Percentiles rank a stretch among this genome's conserved stretches.
Conservation (phyloP, 2,797 vertebrate species). For the Chaetophractus vellerosus region DNA sequence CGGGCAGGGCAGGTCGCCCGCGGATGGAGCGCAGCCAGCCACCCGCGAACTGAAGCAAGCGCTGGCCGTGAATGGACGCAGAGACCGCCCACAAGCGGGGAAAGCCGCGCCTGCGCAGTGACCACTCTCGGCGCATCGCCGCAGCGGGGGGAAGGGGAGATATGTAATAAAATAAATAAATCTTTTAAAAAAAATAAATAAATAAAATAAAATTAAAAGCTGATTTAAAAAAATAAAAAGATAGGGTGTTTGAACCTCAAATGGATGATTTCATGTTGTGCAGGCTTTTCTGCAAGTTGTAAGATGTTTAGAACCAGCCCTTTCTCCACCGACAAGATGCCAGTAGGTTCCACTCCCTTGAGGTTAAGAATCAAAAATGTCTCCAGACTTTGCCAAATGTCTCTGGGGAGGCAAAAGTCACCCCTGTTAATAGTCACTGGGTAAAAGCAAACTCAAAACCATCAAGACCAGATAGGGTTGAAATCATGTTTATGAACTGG, state of each 20-base stretch:
- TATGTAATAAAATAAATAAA: too few relatives aligned
- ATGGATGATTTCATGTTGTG: background rate
- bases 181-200: too few relatives aligned
- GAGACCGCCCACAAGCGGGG: too few relatives aligned
- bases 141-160: too few relatives aligned
- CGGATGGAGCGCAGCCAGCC: too few relatives aligned
- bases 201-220: background rate
- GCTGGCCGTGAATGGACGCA: too few relatives aligned
- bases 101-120: too few relatives aligned
- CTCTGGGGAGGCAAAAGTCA: background rate
- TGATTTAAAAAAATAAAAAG: background rate
- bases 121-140: too few relatives aligned
- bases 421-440: rapidly evolving
- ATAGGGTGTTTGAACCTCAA: background rate
- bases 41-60: too few relatives aligned
- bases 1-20: too few relatives aligned
- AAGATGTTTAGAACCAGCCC: background rate
- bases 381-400: background rate
- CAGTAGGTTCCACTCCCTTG: background rate
- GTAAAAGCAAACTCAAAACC: background rate
- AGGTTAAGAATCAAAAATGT: background rate
- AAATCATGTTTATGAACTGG: background rate
- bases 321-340: background rate
- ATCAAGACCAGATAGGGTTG: background rate
- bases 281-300: background rate